These are phyloP conservation scores for Leucophenga varia DNA, from an alignment of 1,140 invertebrate species.

Conservation along the genomic window DNA sequence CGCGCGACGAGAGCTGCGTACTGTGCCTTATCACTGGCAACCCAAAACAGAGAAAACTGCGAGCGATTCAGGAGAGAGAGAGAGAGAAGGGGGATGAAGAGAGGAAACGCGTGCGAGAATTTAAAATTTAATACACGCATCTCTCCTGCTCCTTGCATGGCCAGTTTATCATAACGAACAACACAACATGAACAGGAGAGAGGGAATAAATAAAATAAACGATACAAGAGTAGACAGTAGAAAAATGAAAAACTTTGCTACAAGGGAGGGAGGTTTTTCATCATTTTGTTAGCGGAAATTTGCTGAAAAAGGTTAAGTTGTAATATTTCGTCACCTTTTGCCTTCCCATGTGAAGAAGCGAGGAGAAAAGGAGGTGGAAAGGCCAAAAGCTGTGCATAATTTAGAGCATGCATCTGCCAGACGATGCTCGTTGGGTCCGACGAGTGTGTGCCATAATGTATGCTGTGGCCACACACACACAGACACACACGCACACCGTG, in stretches of 20 bases:
- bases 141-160: no score
- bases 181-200: no score
- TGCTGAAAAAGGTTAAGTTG: constrained; percentile 43
- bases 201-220: no score
- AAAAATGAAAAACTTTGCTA: constrained; percentile 11
- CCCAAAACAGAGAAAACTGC: constrained; percentile 7
- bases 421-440: no score
- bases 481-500: background rate
- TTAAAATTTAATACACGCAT: constrained; percentile 21
- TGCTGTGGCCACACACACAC: constrained; percentile 23
- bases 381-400: constrained; percentile 48
- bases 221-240: constrained; percentile 2
- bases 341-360: background rate
- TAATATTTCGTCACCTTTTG: constrained; percentile 51
- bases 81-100: no score
- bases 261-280: no score
- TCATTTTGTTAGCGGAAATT: constrained; percentile 49
- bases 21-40: constrained; percentile 18
- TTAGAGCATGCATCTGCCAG: constrained; percentile 33
- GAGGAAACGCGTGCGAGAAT: no score
- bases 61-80: no score
- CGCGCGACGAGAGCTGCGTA: background rate
- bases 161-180: no score
- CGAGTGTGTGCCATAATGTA: constrained; percentile 32
- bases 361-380: background rate